Evolutionary conservation across 2,113 vertebrate genomes (phyloP), one percentile per base, ranked within the genome.

Genomic region (Lynx canadensis): DNA sequence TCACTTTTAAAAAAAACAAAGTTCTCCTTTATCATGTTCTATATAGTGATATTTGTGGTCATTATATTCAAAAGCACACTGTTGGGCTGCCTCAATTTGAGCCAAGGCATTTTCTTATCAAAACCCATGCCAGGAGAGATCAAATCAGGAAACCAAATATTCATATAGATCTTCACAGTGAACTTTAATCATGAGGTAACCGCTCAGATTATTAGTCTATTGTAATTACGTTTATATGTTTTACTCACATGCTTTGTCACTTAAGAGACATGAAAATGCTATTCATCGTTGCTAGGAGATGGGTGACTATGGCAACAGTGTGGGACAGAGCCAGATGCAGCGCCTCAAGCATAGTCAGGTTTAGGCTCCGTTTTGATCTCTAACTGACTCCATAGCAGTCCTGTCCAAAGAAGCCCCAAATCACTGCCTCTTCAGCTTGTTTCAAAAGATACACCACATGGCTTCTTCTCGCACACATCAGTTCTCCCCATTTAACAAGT

Each of bases 221-320:
- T 96, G 84, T 90, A 73, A 86, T 48, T 82, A 68, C 60, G 74
- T 91, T 95, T 92, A 45, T 84, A 23, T 81, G 85, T 90, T 97
- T 96, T 63, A 36, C 21, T 90, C 66, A 23, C 23, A 60, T 65
- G 90, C 90, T 91, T 96, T 97, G 81, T 80, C 97, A 96, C 71
- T 97, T 96, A 83, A 85, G 81, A 91, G 92, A 96, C 88, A 57
- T 27, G 94, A 79, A 93, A 96, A 92, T 89, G 78, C 94, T 95
- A 50, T 79, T 97, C 95, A 85, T 79, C 48, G 98, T 98, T 98
- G 98, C 98, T 98, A 98, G 95, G 98, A 98, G 97, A 98, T 98
- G 84, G 92, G 97, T 98, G 97, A 73, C 97, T 97, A 98, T 98
- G 96, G 98, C 95, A 98, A 98, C 97, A 89, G 91, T 73, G 82